phyloP scores from a whole-genome alignment of 2,797 vertebrate genomes.

The Tragopan temminckii region DNA sequence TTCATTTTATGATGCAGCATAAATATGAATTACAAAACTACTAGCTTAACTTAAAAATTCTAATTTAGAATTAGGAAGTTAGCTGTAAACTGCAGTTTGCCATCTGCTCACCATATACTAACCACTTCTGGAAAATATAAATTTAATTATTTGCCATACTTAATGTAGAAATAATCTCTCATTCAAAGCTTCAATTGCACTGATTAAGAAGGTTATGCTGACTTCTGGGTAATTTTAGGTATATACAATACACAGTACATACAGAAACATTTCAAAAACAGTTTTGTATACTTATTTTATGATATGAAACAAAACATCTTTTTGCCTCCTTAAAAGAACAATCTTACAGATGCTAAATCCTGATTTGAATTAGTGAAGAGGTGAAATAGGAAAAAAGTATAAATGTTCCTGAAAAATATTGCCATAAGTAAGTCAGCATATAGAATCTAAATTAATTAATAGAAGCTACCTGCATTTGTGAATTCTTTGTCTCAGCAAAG shows the following conservation, averaged over 20 bases:
- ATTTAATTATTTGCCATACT: slow-evolving; percentile 47
- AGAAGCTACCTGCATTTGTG: not conserved
- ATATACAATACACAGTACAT: not conserved
- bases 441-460: not conserved
- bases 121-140: slow-evolving; percentile 47
- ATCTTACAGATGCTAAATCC: not conserved
- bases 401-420: not conserved
- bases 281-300: not conserved
- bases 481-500: not conserved
- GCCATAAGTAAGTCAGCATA: not conserved
- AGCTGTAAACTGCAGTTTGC: slow-evolving; percentile 58
- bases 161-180: slow-evolving; percentile 59
- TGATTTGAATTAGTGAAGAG: not conserved
- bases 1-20: slow-evolving; percentile 37
- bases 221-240: not conserved
- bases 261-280: not conserved
- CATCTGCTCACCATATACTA: slow-evolving; percentile 45
- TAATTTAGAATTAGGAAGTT: slow-evolving; percentile 54
- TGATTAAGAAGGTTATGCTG: slow-evolving; percentile 43
- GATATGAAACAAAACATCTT: not conserved
- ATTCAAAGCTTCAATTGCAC: slow-evolving; percentile 5
- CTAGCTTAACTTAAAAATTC: slow-evolving; percentile 48
- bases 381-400: not conserved
- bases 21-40: slow-evolving; percentile 57
- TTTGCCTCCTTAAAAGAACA: not conserved